These are phyloP conservation scores for Furnarius figulus DNA, from an alignment of 2,113 vertebrate species.

Conservation along the genomic window DNA sequence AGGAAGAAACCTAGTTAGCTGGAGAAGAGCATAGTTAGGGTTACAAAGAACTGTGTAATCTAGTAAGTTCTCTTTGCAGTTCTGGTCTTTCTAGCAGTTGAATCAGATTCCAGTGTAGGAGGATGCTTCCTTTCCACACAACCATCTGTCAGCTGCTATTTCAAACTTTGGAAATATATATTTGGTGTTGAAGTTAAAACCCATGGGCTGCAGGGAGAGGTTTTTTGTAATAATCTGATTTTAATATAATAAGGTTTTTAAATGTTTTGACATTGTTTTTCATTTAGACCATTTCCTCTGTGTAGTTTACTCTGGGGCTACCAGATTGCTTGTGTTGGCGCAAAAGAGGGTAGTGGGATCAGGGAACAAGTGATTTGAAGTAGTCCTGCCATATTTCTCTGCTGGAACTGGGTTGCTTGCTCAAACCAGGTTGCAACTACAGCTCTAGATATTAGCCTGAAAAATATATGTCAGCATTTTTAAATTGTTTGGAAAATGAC, in stretches of 20 bases:
- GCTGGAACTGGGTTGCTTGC: neutral
- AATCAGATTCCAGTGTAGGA: neutral
- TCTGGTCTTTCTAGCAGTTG: neutral
- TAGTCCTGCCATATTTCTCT: neutral
- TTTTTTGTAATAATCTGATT: neutral
- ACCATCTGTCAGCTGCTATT: neutral
- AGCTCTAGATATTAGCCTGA: neutral
- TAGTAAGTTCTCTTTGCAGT: neutral
- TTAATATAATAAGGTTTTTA: rapidly evolving
- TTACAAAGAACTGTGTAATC: neutral
- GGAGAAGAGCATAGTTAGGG: neutral
- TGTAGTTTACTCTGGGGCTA: neutral
- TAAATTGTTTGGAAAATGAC: neutral
- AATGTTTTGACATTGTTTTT: neutral
- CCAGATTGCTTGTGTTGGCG: neutral
- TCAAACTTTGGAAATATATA: neutral
- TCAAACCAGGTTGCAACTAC: neutral
- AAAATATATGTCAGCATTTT: neutral
- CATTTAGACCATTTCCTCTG: neutral
- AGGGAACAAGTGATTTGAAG: neutral
- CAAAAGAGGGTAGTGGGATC: neutral
- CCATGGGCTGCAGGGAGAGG: neutral
- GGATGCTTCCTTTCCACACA: neutral
- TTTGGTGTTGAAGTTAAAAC: neutral
- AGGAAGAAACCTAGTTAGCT: neutral